A percentile compares a stretch with the other conserved stretches of the same genome.
Conservation (phyloP, 2,888 invertebrate genomes). For the Anodontia alba region DNA sequence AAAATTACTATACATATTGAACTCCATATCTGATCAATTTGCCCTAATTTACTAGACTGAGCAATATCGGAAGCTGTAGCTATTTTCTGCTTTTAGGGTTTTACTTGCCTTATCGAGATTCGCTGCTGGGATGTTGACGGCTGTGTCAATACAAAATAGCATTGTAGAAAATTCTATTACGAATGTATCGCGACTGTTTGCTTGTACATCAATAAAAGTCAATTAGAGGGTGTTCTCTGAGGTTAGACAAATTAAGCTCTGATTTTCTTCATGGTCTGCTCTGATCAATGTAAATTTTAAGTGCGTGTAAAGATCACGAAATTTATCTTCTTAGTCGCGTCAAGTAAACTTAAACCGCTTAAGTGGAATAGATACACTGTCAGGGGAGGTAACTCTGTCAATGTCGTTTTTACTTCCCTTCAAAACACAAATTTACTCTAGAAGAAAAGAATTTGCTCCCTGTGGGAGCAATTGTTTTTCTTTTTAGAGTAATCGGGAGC, state of each 20-base stretch:
- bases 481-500: too few relatives aligned
- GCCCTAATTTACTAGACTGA: too few relatives aligned
- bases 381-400: too few relatives aligned
- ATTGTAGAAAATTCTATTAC: not conserved
- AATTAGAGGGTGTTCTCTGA: not conserved
- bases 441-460: too few relatives aligned
- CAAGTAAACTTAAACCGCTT: too few relatives aligned
- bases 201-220: conserved; percentile 1
- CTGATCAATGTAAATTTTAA: not conserved
- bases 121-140: not conserved
- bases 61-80: too few relatives aligned
- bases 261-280: not conserved
- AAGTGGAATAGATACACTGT: too few relatives aligned
- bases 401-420: too few relatives aligned
- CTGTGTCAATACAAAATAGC: not conserved
- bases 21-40: not conserved
- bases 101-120: not conserved
- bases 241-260: not conserved
- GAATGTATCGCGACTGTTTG: not conserved
- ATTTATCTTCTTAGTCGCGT: too few relatives aligned
- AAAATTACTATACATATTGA: not conserved
- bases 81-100: not conserved
- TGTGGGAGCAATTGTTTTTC: too few relatives aligned
- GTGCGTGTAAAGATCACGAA: not conserved
- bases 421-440: too few relatives aligned